These are phyloP conservation scores for Polyergus mexicanus DNA, from an alignment of 1,140 invertebrate species.

Conservation along the genomic window DNA sequence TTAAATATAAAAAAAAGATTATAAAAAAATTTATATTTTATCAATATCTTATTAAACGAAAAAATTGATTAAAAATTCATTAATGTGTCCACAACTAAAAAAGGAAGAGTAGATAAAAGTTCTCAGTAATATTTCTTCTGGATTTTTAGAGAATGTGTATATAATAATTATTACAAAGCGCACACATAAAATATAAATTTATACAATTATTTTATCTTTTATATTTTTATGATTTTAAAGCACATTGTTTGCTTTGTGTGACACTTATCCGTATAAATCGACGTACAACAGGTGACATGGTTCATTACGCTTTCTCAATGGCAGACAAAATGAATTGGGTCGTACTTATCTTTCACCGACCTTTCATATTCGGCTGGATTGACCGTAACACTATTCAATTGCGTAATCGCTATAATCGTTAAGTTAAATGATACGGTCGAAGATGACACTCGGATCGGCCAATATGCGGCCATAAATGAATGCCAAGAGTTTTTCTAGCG, in stretches of 20 bases:
- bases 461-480: not conserved
- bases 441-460: not conserved
- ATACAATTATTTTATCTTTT: not conserved
- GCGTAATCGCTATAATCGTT: conserved; percentile 35
- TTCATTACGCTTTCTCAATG: conserved; percentile 18
- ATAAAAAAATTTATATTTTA: not conserved
- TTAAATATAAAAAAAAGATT: not conserved
- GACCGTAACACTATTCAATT: conserved; percentile 1
- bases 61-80: too few relatives aligned
- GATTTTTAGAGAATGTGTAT: not conserved
- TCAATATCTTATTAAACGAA: not conserved
- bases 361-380: not conserved
- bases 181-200: not conserved
- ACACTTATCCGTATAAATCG: conserved; percentile 6
- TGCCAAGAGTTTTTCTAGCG: conserved; percentile 4
- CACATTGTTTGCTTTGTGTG: not conserved
- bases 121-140: not conserved
- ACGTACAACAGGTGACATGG: not conserved
- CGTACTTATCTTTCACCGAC: not conserved
- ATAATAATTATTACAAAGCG: not conserved
- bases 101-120: too few relatives aligned
- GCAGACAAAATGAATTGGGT: conserved; percentile 12
- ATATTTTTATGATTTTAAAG: not conserved
- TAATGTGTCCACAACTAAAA: too few relatives aligned
- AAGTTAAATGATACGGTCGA: conserved; percentile 28